phyloP scores from a whole-genome alignment of 2,113 vertebrate species.

The Lontra canadensis region DNA sequence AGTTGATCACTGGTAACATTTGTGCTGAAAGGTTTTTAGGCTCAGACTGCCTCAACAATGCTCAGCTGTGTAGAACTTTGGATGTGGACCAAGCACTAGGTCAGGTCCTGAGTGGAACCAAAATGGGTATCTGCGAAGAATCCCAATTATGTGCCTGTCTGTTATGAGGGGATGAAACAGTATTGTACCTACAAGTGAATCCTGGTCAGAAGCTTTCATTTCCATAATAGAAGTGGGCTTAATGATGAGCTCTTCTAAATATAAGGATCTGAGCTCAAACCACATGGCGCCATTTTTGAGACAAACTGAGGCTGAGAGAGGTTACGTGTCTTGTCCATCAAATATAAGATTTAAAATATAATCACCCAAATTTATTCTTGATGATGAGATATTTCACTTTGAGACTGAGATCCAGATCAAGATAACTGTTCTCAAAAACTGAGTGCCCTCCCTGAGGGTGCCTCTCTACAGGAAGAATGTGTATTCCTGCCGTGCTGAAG shows the following conservation, averaged over 20 bases:
- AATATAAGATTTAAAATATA: background rate
- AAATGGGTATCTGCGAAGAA: background rate
- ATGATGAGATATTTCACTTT: background rate
- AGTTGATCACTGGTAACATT: background rate
- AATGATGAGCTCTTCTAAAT: background rate
- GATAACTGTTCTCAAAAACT: background rate
- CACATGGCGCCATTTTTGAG: background rate
- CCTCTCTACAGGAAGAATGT: background rate
- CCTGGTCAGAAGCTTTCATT: background rate
- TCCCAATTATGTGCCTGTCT: background rate
- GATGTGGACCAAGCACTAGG: background rate
- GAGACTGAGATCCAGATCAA: background rate
- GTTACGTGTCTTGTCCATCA: background rate
- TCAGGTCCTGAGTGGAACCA: background rate
- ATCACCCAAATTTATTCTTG: background rate
- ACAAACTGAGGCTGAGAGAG: background rate
- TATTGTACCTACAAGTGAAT: background rate
- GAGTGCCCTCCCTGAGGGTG: fast-evolving
- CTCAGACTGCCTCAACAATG: background rate
- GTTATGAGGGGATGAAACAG: background rate
- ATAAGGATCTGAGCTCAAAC: background rate
- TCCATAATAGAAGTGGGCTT: background rate
- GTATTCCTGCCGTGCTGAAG: background rate
- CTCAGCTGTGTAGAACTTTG: background rate
- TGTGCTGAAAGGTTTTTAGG: background rate